Evolutionary conservation across 2,797 vertebrate genomes (phyloP).

Genomic region (Octomys mimax): DNA sequence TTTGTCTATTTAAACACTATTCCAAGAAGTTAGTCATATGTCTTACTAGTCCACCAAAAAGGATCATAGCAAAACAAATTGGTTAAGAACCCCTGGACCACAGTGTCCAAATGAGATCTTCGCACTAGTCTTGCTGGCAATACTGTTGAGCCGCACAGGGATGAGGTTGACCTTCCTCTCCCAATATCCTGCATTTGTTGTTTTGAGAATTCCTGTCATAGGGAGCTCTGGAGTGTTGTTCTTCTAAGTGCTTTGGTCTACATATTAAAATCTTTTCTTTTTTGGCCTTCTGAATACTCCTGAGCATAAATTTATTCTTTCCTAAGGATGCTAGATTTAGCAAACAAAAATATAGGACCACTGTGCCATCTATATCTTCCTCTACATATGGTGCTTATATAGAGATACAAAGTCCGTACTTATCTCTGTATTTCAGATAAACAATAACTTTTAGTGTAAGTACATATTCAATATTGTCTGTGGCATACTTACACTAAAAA

Average conservation of each 20-base stretch:
- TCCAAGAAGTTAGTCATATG: background rate
- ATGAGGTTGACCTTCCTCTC: background rate
- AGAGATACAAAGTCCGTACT: background rate
- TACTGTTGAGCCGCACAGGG: too few relatives aligned
- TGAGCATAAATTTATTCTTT: background rate
- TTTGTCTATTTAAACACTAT: background rate
- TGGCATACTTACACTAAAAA: background rate
- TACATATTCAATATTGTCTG: background rate
- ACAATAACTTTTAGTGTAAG: background rate
- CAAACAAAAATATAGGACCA: background rate
- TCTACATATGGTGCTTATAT: background rate
- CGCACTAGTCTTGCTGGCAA: background rate
- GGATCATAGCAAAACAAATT: background rate
- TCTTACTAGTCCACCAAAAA: background rate
- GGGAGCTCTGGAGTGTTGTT: background rate
- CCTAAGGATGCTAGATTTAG: background rate
- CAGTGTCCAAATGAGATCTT: background rate
- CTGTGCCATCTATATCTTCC: background rate
- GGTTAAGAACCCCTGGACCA: background rate
- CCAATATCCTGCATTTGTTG: background rate
- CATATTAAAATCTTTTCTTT: background rate
- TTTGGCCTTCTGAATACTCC: background rate
- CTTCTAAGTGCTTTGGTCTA: background rate
- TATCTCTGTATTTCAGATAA: slow-evolving; percentile 15
- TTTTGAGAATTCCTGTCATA: background rate